A percentile compares a stretch with the other conserved stretches of the same genome.
Conservation (phyloP, 2,113 vertebrate genomes). For the Phasianus colchicus region DNA sequence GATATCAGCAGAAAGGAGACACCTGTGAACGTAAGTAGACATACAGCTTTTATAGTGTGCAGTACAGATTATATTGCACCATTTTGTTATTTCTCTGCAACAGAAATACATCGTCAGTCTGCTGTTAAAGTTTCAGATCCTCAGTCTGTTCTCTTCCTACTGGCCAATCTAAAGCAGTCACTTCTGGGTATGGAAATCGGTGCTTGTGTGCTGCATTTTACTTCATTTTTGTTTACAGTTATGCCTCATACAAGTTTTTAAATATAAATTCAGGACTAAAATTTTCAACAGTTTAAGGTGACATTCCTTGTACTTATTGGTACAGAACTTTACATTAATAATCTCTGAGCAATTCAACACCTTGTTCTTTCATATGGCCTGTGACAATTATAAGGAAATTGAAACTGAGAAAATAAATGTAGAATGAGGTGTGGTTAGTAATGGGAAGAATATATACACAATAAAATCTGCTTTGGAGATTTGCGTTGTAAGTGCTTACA, state of each 20-base stretch:
- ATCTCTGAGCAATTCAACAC: background rate
- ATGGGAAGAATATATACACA: background rate
- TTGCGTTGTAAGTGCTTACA: background rate
- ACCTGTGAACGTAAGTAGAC: conserved; percentile 95
- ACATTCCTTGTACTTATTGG: background rate
- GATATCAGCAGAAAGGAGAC: conserved; percentile 98
- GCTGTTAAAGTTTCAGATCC: background rate
- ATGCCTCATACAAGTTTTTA: background rate
- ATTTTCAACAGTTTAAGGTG: background rate
- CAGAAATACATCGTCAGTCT: background rate
- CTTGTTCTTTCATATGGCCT: background rate
- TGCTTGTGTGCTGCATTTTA: background rate
- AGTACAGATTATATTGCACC: background rate
- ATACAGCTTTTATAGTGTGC: background rate
- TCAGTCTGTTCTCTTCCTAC: background rate
- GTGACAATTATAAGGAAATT: background rate
- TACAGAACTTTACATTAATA: background rate
- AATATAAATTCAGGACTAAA: background rate
- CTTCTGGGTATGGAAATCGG: background rate
- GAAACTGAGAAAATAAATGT: background rate
- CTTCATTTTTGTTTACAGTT: background rate
- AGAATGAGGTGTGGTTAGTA: background rate
- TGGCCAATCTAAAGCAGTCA: background rate
- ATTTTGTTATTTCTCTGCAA: background rate
- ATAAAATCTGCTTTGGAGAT: background rate